Percentiles rank a stretch among this genome's conserved stretches.
phyloP scores from a whole-genome alignment of 2,797 vertebrate species.

The Micrastur ruficollis region DNA sequence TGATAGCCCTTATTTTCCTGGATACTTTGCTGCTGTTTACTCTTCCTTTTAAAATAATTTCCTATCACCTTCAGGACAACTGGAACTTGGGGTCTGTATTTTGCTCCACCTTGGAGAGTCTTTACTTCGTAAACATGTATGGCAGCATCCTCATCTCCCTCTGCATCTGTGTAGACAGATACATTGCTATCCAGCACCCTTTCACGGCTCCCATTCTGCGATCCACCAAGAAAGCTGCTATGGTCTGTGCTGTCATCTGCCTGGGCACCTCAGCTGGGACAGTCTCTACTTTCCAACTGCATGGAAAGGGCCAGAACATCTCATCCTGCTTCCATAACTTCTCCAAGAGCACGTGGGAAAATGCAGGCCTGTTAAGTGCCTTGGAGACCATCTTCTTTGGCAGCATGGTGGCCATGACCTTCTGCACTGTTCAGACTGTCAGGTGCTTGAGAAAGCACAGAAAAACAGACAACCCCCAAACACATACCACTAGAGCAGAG shows the following conservation, averaged over 20 bases:
- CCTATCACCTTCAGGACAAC: not conserved
- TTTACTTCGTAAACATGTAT: slow-evolving; percentile 79
- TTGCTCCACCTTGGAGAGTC: slow-evolving; percentile 75
- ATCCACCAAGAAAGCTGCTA: slow-evolving; percentile 66
- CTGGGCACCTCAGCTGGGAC: slow-evolving; percentile 29
- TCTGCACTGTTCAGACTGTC: slow-evolving; percentile 66
- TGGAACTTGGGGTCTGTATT: slow-evolving; percentile 63
- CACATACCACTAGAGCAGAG: slow-evolving; percentile 56
- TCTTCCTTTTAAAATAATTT: slow-evolving; percentile 77
- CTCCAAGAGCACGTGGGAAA: slow-evolving; percentile 62
- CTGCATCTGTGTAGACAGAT: slow-evolving; percentile 74
- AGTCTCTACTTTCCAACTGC: slow-evolving; percentile 41
- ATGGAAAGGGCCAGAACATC: not conserved
- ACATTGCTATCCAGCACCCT: slow-evolving; percentile 64
- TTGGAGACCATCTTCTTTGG: slow-evolving; percentile 57
- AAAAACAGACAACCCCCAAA: not conserved
- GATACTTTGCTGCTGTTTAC: slow-evolving; percentile 76
- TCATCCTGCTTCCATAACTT: slow-evolving; percentile 72
- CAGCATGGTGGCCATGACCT: slow-evolving; percentile 52
- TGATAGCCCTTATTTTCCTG: slow-evolving; percentile 72
- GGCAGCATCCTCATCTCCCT: slow-evolving; percentile 77
- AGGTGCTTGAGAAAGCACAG: slow-evolving; percentile 26
- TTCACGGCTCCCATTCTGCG: slow-evolving; percentile 47
- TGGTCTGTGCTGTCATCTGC: slow-evolving; percentile 65
- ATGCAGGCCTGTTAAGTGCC: slow-evolving; percentile 3